These are phyloP conservation scores for Arenaria interpres DNA, from an alignment of 2,113 vertebrate species.

Conservation along the genomic window DNA sequence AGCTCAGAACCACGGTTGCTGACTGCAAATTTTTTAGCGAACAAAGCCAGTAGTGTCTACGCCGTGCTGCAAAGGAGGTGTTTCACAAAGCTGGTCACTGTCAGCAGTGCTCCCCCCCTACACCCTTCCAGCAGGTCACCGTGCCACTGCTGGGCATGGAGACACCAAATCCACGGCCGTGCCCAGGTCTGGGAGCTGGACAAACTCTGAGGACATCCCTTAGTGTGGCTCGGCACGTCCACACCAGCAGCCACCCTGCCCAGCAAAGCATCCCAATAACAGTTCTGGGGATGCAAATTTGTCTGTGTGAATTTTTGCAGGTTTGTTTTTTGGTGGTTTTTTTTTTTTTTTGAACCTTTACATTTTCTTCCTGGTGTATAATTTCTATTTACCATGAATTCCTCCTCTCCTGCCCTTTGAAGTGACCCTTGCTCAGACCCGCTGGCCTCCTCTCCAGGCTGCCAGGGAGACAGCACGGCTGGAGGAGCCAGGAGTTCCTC, in stretches of 20 bases:
- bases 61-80: background rate
- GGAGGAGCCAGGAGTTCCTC: background rate
- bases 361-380: background rate
- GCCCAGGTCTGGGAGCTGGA: background rate
- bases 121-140: background rate
- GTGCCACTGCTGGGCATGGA: background rate
- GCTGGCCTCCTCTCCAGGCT: background rate
- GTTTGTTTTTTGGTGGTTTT: background rate
- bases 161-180: background rate
- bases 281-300: background rate
- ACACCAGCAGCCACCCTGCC: background rate
- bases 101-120: background rate
- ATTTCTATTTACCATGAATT: background rate
- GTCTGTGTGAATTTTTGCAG: background rate
- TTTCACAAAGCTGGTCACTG: background rate
- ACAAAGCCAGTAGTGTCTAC: background rate
- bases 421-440: background rate
- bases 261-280: background rate
- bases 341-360: background rate
- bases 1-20: background rate
- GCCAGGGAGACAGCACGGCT: background rate
- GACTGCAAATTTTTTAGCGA: background rate
- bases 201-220: accelerated
- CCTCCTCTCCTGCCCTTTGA: background rate
- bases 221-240: accelerated